Conservation (phyloP, 2,113 vertebrate genomes). For the Porphyrio hochstetteri region DNA sequence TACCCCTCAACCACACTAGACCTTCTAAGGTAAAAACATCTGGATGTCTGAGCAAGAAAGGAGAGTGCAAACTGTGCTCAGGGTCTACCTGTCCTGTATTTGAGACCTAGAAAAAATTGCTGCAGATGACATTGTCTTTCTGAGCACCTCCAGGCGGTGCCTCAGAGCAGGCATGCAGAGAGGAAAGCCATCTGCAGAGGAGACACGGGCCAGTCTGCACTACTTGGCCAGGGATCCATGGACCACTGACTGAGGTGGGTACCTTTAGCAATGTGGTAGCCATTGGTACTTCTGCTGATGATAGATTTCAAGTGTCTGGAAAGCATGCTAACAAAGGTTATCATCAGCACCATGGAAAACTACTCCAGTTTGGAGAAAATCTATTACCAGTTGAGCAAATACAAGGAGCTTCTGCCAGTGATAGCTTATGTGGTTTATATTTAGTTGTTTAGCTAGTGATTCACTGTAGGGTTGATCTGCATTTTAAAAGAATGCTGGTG, state of each 20-base stretch:
- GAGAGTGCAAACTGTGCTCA: neutral
- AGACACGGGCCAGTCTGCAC: neutral
- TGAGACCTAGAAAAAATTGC: neutral
- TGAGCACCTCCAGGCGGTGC: neutral
- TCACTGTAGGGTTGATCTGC: neutral
- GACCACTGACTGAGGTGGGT: neutral
- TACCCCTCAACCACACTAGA: neutral
- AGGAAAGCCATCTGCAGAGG: neutral
- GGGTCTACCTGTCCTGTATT: neutral
- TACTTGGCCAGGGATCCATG: too few relatives aligned
- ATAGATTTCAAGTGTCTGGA: neutral
- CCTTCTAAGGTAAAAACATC: neutral
- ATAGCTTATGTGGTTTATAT: neutral
- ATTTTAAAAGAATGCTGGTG: neutral
- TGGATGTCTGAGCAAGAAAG: neutral
- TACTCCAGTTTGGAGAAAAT: neutral
- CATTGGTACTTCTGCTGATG: neutral
- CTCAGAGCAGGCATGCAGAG: fast-evolving
- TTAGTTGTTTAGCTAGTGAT: neutral
- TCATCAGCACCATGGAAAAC: neutral
- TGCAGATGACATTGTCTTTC: neutral
- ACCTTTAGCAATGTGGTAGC: neutral
- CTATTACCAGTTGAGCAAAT: neutral
- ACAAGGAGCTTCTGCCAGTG: neutral
- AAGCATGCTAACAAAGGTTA: neutral